Conservation (phyloP, 2,888 invertebrate species). For the Caenorhabditis virilis region DNA sequence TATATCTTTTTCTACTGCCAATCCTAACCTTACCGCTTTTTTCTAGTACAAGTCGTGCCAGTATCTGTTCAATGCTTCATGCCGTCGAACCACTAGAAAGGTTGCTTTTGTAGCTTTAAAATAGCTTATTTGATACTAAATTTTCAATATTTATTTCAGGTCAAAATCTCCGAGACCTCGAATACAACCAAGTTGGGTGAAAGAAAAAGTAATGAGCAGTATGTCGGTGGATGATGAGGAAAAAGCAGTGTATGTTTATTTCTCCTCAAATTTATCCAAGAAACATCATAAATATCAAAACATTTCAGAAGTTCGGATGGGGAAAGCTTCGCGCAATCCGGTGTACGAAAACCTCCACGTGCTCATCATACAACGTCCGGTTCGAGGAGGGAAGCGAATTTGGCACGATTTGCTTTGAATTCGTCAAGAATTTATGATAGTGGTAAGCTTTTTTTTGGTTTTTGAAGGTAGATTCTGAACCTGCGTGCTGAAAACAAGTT, state of each 20-base stretch:
- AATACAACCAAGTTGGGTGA: constrained; percentile 67
- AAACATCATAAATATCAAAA: too few relatives aligned
- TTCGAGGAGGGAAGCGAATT: constrained; percentile 41
- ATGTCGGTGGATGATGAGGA: constrained; percentile 65
- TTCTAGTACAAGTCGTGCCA: constrained; percentile 34
- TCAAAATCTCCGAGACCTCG: constrained; percentile 64
- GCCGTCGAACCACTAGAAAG: constrained; percentile 36
- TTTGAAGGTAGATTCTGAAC: too few relatives aligned
- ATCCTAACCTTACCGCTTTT: too few relatives aligned
- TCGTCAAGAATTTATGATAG: constrained; percentile 29
- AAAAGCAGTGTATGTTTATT: constrained; percentile 22
- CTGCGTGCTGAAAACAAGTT: too few relatives aligned
- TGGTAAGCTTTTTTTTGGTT: too few relatives aligned
- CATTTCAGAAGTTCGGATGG: constrained; percentile 37
- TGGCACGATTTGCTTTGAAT: constrained; percentile 43
- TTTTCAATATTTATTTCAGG: constrained; percentile 34
- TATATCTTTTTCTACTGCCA: too few relatives aligned
- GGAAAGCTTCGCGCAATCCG: constrained; percentile 45
- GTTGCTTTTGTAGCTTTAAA: constrained; percentile 14
- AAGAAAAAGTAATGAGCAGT: constrained; percentile 66
- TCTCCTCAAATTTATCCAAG: too few relatives aligned
- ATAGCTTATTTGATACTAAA: too few relatives aligned
- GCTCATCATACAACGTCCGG: constrained; percentile 10
- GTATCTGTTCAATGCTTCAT: constrained; percentile 39
- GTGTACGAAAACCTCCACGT: constrained; percentile 26